Base-by-base conservation (phyloP, 2,797 vertebrate genomes). In the Perdix hodgsoniae region DNA sequence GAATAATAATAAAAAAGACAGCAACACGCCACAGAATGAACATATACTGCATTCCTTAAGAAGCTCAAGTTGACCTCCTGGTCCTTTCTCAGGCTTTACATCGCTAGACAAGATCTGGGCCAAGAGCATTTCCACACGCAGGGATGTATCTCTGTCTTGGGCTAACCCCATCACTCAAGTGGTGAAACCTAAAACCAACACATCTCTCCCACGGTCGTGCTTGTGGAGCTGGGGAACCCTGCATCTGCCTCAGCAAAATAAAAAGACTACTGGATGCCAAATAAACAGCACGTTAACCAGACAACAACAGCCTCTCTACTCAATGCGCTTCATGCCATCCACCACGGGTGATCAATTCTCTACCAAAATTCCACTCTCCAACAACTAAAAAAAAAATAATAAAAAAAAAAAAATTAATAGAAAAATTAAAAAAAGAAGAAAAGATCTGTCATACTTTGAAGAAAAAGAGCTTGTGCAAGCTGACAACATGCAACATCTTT, bases 61-160 rank as follows among this genome's bases (percentile, higher is more conserved):
- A 90, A 84, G 86, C 78, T 95, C 44, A 73, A 90, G 71, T 7
- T 83, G 92, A 95, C 93, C 94, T 89, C 86, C 75, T 49, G 31
- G 61, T 86, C 59, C 61, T 93, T 95, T 96, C 94, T 95, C 94
- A 96, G 90, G 83, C 91, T 93, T 93, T 92, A 72, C 75, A 88
- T 85, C 0, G 0, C 57, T 71, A 84, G 91, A 86, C 78, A 83
- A 91, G 88, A 92, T 91, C 50, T 72, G 90, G 81, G 92, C 91
- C 93, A 93, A 85, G 74, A 84, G 35, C 69, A 82, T 83, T 88
- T 90, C 88, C 92, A 94, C 75, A 63, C 83, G 54, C 13, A 77
- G 42, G 61, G 96, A 93, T 52, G 49, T 57, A 79, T 83, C 80
- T 72, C 80, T 65, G 52, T 88, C 87, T 91, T 78, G 50, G 83